These are phyloP conservation scores for Archilochus colubris DNA, from an alignment of 2,113 vertebrate genomes.

Conservation along the genomic window DNA sequence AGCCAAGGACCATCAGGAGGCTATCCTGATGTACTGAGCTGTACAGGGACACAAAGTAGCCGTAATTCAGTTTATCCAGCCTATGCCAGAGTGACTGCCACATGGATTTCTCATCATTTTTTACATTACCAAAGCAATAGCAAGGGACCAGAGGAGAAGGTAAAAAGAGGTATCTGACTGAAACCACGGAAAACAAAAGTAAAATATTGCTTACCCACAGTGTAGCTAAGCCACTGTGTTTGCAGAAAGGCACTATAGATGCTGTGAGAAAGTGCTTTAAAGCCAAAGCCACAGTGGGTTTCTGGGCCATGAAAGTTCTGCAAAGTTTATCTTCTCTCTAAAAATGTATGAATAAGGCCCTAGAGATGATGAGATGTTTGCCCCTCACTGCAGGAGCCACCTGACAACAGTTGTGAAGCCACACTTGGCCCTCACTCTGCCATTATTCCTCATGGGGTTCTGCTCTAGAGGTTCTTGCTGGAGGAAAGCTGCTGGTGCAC, in stretches of 20 bases:
- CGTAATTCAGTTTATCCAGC: neutral
- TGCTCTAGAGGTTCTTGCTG: neutral
- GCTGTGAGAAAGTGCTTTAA: neutral
- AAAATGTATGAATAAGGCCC: neutral
- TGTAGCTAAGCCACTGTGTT: accelerated
- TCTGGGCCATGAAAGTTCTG: neutral
- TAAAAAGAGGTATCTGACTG: neutral
- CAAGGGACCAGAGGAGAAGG: neutral
- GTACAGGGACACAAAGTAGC: neutral
- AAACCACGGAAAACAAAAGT: neutral
- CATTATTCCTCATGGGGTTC: accelerated
- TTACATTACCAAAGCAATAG: neutral
- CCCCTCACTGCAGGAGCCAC: neutral
- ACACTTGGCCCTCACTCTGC: neutral
- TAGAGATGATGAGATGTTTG: neutral
- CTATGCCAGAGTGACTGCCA: neutral
- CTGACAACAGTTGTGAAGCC: neutral
- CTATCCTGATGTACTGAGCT: neutral
- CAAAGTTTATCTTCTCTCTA: neutral
- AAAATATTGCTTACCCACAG: neutral
- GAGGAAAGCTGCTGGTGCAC: neutral
- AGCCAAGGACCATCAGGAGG: constrained; percentile 39
- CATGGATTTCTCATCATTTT: neutral
- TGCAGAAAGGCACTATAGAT: neutral
- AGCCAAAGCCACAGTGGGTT: neutral